These are phyloP conservation scores for Nomada ferruginata DNA, from an alignment of 2,888 invertebrate species.

Conservation along the genomic window DNA sequence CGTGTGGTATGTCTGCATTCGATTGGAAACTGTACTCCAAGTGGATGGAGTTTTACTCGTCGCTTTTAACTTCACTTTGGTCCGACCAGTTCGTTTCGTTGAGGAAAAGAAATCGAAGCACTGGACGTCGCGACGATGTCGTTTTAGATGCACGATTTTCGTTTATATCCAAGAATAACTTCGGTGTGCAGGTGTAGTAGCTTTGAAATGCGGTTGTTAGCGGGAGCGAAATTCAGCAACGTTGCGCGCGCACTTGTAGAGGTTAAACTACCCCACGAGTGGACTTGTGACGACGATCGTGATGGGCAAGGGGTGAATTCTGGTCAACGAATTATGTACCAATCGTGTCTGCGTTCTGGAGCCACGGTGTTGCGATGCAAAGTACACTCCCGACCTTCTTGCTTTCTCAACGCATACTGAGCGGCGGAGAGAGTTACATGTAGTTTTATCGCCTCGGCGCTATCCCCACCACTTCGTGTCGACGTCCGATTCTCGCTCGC, in stretches of 20 bases:
- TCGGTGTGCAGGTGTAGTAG: neutral
- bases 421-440: conserved; percentile 68
- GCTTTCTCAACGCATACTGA: conserved; percentile 68
- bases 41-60: neutral
- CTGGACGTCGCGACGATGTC: neutral
- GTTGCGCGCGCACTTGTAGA: conserved; percentile 9
- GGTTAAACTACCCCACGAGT: conserved; percentile 1
- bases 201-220: conserved; percentile 11
- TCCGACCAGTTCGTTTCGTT: neutral
- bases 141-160: neutral
- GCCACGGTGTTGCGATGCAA: neutral
- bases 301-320: conserved; percentile 5
- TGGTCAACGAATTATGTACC: neutral
- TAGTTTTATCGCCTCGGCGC: conserved; percentile 75
- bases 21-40: neutral
- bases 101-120: neutral
- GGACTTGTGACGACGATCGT: conserved; percentile 3
- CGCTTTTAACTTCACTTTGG: neutral
- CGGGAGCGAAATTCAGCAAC: neutral
- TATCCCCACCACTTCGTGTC: conserved; percentile 46
- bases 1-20: conserved; percentile 4
- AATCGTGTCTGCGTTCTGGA: conserved; percentile 2
- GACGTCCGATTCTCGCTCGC: conserved; percentile 42
- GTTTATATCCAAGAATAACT: neutral
- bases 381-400: neutral